Evolutionary conservation across 2,888 invertebrate genomes (phyloP).

Genomic region (Heliconius hortense): DNA sequence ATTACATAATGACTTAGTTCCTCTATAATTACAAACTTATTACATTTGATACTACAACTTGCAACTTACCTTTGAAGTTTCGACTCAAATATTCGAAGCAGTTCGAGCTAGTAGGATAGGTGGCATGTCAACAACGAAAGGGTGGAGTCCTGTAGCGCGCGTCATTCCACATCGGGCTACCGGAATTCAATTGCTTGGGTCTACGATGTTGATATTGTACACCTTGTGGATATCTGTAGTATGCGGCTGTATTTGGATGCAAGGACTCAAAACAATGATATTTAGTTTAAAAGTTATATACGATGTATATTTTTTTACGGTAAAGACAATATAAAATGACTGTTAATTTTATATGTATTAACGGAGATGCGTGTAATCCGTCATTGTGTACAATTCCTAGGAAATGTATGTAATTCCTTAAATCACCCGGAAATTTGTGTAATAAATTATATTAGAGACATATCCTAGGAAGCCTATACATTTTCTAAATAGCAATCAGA

Average conservation of each 20-base stretch:
- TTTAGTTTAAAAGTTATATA: not conserved
- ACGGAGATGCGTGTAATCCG: too few relatives aligned
- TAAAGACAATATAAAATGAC: too few relatives aligned
- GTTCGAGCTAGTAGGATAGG: slow-evolving; percentile 25
- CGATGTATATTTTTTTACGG: too few relatives aligned
- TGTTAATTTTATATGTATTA: too few relatives aligned
- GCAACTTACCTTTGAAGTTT: slow-evolving; percentile 5
- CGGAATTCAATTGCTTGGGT: slow-evolving; percentile 31
- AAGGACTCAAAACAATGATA: not conserved
- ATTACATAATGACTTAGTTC: too few relatives aligned
- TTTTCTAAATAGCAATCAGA: too few relatives aligned
- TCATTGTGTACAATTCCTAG: too few relatives aligned
- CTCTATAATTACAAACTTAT: not conserved
- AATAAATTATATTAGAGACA: too few relatives aligned
- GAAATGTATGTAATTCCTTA: too few relatives aligned
- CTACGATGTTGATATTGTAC: slow-evolving; percentile 17
- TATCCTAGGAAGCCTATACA: too few relatives aligned
- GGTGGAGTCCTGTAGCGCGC: slow-evolving; percentile 36
- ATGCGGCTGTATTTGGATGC: not conserved
- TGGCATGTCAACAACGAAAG: slow-evolving; percentile 36
- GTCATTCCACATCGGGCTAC: slow-evolving; percentile 28
- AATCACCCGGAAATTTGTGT: too few relatives aligned
- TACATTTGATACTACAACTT: not conserved
- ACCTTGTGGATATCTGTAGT: slow-evolving; percentile 11
- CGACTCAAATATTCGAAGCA: not conserved